phyloP scores from a whole-genome alignment of 2,888 invertebrate species.

The Agonopterix subpropinquella region DNA sequence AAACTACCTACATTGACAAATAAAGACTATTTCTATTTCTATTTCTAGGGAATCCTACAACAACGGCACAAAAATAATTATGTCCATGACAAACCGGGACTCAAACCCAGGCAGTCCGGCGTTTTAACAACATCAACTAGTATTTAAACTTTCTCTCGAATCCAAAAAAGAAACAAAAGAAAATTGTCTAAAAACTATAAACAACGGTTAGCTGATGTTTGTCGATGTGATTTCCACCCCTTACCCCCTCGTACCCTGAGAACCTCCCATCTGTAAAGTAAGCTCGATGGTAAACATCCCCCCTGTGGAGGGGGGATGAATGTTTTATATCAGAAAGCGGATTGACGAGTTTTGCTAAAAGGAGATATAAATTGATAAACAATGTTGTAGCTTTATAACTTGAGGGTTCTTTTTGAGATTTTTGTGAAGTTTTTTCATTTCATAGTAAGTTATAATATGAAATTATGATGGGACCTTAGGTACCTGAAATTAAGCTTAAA shows the following conservation, averaged over 20 bases:
- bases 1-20: too few relatives aligned
- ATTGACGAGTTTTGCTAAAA: not conserved
- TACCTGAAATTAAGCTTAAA: too few relatives aligned
- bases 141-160: too few relatives aligned
- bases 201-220: conserved; percentile 9
- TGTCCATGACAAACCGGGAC: too few relatives aligned
- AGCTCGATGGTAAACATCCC: conserved; percentile 9
- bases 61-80: too few relatives aligned
- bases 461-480: too few relatives aligned
- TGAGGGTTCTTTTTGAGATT: not conserved
- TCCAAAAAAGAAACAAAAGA: not conserved
- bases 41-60: too few relatives aligned
- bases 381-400: not conserved
- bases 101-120: too few relatives aligned
- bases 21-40: too few relatives aligned
- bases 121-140: too few relatives aligned
- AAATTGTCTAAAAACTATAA: conserved; percentile 13
- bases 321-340: conserved; percentile 1
- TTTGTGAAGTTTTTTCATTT: too few relatives aligned
- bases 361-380: conserved; percentile 1
- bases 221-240: conserved; percentile 8
- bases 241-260: conserved; percentile 1
- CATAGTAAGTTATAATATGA: too few relatives aligned
- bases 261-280: conserved; percentile 7
- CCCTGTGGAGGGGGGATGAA: not conserved